phyloP scores from a whole-genome alignment of 2,113 vertebrate species.

The Pseudorasbora parva region DNA sequence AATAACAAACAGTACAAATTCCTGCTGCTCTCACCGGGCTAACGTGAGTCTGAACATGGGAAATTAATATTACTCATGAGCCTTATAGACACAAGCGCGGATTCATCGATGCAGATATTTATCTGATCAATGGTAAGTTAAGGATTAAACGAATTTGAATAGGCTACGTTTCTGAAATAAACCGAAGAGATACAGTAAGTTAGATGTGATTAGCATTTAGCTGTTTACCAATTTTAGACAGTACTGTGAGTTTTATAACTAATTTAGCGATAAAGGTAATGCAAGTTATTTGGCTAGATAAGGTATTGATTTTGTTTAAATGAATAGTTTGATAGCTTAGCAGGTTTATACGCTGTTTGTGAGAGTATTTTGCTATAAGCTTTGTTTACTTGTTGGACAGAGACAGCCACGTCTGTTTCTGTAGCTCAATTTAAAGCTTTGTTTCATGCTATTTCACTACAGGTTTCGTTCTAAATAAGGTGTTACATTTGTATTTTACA shows the following conservation, averaged over 20 bases:
- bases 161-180: background rate
- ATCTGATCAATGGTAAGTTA: slow-evolving; percentile 40
- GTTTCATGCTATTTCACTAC: background rate
- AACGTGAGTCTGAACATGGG: background rate
- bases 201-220: slow-evolving; percentile 33
- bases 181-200: no score
- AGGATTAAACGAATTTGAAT: background rate
- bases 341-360: background rate
- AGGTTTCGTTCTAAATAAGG: background rate
- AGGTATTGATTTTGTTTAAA: background rate
- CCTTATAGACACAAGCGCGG: background rate
- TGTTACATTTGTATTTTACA: background rate
- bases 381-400: slow-evolving; percentile 18
- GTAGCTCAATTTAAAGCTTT: background rate
- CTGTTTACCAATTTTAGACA: background rate
- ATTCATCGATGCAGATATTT: slow-evolving; percentile 16
- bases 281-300: background rate
- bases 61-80: background rate
- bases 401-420: background rate
- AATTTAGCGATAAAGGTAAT: background rate
- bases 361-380: background rate
- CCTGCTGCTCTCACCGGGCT: background rate
- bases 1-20: background rate
- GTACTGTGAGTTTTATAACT: background rate
- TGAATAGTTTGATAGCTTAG: background rate